Evolutionary conservation across 2,888 invertebrate species (phyloP), one percentile per base, ranked within the genome.

Genomic region (Didymodactylos carnosus): DNA sequence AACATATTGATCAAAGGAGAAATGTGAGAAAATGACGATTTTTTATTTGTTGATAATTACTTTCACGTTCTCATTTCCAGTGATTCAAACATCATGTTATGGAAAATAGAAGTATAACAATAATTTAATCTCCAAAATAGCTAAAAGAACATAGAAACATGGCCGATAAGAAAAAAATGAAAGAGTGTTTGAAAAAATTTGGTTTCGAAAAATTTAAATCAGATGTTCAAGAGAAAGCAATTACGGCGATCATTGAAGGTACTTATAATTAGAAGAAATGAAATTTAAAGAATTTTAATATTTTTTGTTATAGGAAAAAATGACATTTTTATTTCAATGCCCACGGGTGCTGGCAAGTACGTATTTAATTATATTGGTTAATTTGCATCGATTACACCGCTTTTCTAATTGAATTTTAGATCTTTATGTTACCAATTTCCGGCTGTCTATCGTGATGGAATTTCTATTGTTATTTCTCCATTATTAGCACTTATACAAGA

Each of bases 291-390:
- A 27, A 39, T 14, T 7, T 5, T 14, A 16, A 1, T 13, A 14
- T 62, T 62, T 35, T 27, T 23, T 8, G 39, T 71, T 49, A 40
- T 39, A 85, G 85, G 83, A 7, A 78, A 89, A 78, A 87, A 88
- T 79, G 97, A 98, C 88, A 91, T 94, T 0, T 93, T 91, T 82
- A 89, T 98, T 16, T 94, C 92, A 77, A 94, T 98, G 94, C 98
- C 98, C 2, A 99, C 98, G 8, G 98, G 98, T 43, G 84, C 85
- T 46, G 98, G 98, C 49, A 98, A 98, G 85, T 97, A 53, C 19
- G 53, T 53, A 29, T 8, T 19, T 7, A 8, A 29, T 29, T 53
- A 19, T 19, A 2, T 16, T 27, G 5, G 46, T 6, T 19, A 11
- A n/a, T 46, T n/a, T n/a, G n/a, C n/a, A n/a, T n/a, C n/a, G n/a